Evolutionary conservation across 2,797 vertebrate genomes (phyloP).

Genomic region (Eospalax fontanierii): DNA sequence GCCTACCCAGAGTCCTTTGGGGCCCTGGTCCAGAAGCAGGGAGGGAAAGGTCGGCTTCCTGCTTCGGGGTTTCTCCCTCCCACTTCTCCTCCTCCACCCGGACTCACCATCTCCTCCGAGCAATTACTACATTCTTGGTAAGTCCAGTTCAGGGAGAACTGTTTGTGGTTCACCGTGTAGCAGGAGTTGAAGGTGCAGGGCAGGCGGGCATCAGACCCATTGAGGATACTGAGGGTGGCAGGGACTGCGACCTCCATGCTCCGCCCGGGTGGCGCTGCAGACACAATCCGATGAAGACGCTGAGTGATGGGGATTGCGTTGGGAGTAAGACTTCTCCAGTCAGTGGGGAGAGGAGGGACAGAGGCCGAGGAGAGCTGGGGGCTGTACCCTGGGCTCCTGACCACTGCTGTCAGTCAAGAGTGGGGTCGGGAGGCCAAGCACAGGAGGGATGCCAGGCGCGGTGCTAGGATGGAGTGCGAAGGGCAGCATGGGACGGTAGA

Average conservation of each 20-base stretch:
- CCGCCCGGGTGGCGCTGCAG: slow-evolving; percentile 88
- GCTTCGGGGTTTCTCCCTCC: not conserved
- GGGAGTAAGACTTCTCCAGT: not conserved
- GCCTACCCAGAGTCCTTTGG: not conserved
- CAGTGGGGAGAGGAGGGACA: not conserved
- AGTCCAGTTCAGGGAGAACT: slow-evolving; percentile 98
- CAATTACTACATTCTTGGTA: slow-evolving; percentile 94
- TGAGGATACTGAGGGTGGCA: slow-evolving; percentile 92
- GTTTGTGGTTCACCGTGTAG: slow-evolving; percentile 95
- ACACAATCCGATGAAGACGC: slow-evolving; percentile 39
- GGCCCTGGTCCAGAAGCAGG: not conserved
- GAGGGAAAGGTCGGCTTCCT: not conserved
- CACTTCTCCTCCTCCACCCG: accelerated
- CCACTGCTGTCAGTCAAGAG: slow-evolving; percentile 20
- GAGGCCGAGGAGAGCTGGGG: not conserved
- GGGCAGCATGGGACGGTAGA: not conserved
- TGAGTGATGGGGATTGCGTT: not conserved
- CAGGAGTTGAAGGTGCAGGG: slow-evolving; percentile 97
- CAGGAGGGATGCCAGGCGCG: not conserved
- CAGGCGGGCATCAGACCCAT: slow-evolving; percentile 94
- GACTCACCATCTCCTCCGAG: slow-evolving; percentile 94
- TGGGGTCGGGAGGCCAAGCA: not conserved
- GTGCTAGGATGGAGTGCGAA: not conserved
- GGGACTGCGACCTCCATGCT: slow-evolving; percentile 95
- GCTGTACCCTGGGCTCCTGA: not conserved